Evolutionary conservation across 2,888 invertebrate species (phyloP), one percentile per base, ranked within the genome.

Genomic region (Leptinotarsa juncta): DNA sequence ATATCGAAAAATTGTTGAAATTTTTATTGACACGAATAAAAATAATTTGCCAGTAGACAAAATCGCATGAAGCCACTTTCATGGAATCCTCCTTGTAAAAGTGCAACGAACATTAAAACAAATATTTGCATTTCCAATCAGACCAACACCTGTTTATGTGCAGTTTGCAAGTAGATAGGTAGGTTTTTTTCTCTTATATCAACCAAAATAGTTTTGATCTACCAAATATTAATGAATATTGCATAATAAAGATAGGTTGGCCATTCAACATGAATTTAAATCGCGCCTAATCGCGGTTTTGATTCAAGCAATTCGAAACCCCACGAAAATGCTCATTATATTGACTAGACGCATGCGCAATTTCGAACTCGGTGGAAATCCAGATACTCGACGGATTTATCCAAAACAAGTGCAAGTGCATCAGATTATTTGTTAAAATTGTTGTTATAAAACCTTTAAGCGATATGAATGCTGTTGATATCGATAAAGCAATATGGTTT

Each of bases 391-490:
- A 68, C 65, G 42, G 66, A 84, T 84, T 84, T 85, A 83, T 83
- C 84, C 87, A 87, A 87, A 87, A 87, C 86, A 87, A 86, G 85
- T 86, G 85, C 82, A 83, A 82, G 82, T 81, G 82, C 81, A 81
- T 80, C 79, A 78, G 82, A 81, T 80, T 80, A 80, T 79, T 77
- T 77, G 77, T 77, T 65, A 57, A 68, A 69, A 81, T 80, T 78
- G 77, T 72, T 72, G 73, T 77, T 80, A 82, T 2, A 82, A 84
- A 82, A 79, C 78, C 78, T 70, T 78, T 55, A 66, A 51, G 73
- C 82, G 82, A 70, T 77, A 81, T 82, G 82, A 77, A 78, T 67
- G 73, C 68, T 72, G 73, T 67, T 75, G 75, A 78, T 78, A 79
- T 50, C 62, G 75, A 71, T 65, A 50, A 67, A 74, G 72, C 77